A percentile compares a stretch with the other conserved stretches of the same genome.
phyloP scores from a whole-genome alignment of 1,140 invertebrate species.

The Drosophila quadrilineata region DNA sequence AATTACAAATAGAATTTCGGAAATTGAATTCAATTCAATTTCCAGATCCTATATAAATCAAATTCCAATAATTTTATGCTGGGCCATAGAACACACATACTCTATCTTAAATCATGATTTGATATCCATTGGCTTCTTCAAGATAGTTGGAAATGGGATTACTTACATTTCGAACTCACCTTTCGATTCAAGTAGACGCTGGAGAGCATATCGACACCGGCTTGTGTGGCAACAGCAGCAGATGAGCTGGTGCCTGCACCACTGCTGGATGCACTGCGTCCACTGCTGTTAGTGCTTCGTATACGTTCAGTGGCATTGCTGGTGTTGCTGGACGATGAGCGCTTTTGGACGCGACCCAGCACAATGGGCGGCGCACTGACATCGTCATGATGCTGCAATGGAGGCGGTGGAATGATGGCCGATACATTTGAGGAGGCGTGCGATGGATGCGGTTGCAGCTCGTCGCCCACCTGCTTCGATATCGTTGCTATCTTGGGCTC shows the following conservation, averaged over 20 bases:
- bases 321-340: constrained; percentile 37
- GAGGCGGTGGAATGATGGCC: constrained; percentile 56
- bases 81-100: no score
- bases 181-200: constrained; percentile 77
- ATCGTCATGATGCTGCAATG: constrained; percentile 66
- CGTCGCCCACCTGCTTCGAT: constrained; percentile 77
- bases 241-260: constrained; percentile 14
- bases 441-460: constrained; percentile 42
- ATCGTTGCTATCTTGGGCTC: constrained; percentile 77
- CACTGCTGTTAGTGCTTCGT: constrained; percentile 20
- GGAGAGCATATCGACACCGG: constrained; percentile 58
- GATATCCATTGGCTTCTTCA: not conserved
- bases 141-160: constrained; percentile 57
- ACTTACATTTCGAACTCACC: constrained; percentile 80
- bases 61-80: no score
- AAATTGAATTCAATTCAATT: no score
- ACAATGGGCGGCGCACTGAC: constrained; percentile 66
- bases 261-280: constrained; percentile 11
- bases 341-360: constrained; percentile 67
- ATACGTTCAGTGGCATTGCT: constrained; percentile 11
- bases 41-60: no score
- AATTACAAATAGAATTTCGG: no score
- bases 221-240: constrained; percentile 15
- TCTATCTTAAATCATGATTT: no score
- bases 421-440: constrained; percentile 34